phyloP scores from a whole-genome alignment of 2,113 vertebrate genomes.

The Macquaria australasica region DNA sequence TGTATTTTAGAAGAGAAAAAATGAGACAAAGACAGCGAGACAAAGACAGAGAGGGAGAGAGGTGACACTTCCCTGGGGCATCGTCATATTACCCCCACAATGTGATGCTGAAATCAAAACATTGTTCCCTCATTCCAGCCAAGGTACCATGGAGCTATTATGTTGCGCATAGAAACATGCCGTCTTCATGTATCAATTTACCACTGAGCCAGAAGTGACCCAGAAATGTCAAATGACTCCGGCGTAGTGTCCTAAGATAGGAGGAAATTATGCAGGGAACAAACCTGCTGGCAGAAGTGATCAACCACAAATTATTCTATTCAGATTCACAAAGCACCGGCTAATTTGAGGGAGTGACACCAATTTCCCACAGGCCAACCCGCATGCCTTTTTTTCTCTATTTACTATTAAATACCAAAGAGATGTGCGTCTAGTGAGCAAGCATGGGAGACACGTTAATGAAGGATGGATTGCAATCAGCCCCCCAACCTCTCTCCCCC shows the following conservation, averaged over 20 bases:
- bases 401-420: constrained; percentile 81
- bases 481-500: not conserved
- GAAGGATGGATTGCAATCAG: constrained; percentile 57
- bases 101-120: constrained; percentile 49
- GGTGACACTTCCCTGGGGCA: constrained; percentile 43
- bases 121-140: constrained; percentile 33
- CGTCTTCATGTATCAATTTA: constrained; percentile 74
- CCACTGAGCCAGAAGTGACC: constrained; percentile 69
- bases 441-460: constrained; percentile 64
- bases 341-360: constrained; percentile 84
- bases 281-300: constrained; percentile 80
- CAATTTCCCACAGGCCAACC: constrained; percentile 82
- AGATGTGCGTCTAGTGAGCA: constrained; percentile 38
- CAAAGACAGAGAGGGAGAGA: constrained; percentile 4
- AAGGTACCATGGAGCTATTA: constrained; percentile 50
- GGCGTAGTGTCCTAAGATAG: constrained; percentile 56
- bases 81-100: constrained; percentile 42
- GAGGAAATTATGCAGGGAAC: constrained; percentile 78
- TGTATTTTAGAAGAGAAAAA: constrained; percentile 15
- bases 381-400: constrained; percentile 43
- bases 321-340: constrained; percentile 79
- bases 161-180: constrained; percentile 59
- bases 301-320: constrained; percentile 83
- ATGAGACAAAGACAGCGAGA: constrained; percentile 19
- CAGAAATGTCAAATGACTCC: constrained; percentile 79